Conservation (phyloP, 2,888 invertebrate genomes). For the Nemotelus pantherinus region DNA sequence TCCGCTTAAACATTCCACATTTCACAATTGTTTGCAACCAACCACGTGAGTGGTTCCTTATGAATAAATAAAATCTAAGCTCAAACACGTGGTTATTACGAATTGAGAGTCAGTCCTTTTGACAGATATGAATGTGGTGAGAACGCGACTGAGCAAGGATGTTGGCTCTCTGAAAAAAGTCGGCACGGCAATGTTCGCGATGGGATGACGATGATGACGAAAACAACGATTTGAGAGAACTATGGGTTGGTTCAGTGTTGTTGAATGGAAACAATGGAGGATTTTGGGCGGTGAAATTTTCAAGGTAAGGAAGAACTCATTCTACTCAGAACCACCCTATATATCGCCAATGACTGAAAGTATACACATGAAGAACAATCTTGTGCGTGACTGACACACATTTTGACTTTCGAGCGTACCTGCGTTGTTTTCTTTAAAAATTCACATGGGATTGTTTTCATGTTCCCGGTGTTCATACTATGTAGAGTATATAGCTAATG, state of each 20-base stretch:
- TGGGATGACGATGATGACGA: not conserved
- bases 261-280: conserved; percentile 28
- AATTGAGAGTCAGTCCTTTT: not conserved
- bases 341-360: not conserved
- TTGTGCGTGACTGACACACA: conserved; percentile 36
- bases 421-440: not conserved
- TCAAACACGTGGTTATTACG: conserved; percentile 39
- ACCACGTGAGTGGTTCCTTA: conserved; percentile 33
- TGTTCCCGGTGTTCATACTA: not conserved
- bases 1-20: conserved; percentile 23
- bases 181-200: not conserved
- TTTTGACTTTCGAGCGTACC: not conserved
- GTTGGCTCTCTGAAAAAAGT: not conserved
- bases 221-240: not conserved
- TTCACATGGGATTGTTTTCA: not conserved
- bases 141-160: not conserved
- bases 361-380: not conserved
- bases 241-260: conserved; percentile 16
- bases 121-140: conserved; percentile 3
- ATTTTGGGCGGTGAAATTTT: conserved; percentile 26
- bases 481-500: not conserved
- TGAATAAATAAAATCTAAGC: conserved; percentile 26
- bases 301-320: not conserved
- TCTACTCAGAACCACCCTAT: not conserved
- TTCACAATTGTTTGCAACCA: conserved; percentile 14